Base-by-base conservation (phyloP, 2,888 invertebrate species). In the Melanchra persicariae region DNA sequence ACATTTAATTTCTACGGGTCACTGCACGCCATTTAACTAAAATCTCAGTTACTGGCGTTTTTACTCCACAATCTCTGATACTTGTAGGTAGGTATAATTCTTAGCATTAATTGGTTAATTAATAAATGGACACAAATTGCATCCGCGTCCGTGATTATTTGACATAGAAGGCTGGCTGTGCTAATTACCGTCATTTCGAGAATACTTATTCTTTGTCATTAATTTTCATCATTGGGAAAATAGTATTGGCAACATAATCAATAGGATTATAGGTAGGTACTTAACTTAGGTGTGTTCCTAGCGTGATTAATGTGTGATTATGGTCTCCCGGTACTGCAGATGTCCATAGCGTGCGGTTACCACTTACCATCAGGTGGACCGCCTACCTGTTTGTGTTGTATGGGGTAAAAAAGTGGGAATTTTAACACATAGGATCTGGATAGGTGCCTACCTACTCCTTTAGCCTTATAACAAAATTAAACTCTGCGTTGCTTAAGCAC, bases 31-130 rank as follows among this genome's bases (percentile, higher is more conserved):
- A 49, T 3, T n/a, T n/a, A 45, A 15, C 12, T 19, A 34, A 6
- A 26, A 26, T 22, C 8, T 0, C 24, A 24, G 0, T 47, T 61
- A 19, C 3, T 22, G 22, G 26, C 24, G 22, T 70, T 55, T 64
- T 24, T 5, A 17, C 1, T 7, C 7, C 17, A 0, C 24, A 22
- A 8, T 47, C 5, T 60, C 3, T 34, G 40, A n/a, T 45, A 58
- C 12, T 12, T 59, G 24, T 58, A 30, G 1, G 2, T 60, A 26
- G 1, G 2, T 60, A 26, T 17, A 12, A 43, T 69, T 47, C 17
- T 15, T 0, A 49, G 19, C 26, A 26, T 34, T 63, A 62, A 63
- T 77, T 45, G 24, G 19, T 40, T 52, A 26, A 57, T 77, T 64
- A 62, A 15, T 54, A 24, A 52, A 62, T 52, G 12, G 45, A 51